A percentile compares a stretch with the other conserved stretches of the same genome.
phyloP scores from a whole-genome alignment of 2,888 invertebrate species.

The Rugalucina vietnamica region DNA sequence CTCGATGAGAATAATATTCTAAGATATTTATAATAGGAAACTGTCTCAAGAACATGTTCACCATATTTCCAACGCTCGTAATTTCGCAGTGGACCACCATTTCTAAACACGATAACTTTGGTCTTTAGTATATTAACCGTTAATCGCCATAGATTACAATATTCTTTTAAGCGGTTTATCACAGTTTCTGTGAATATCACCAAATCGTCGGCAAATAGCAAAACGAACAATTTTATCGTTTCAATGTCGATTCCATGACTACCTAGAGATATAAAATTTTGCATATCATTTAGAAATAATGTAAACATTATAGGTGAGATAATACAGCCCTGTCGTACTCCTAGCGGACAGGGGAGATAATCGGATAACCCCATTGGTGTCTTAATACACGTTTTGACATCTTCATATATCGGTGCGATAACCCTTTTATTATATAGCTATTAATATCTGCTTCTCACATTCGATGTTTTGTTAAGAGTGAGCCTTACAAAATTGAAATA shows the following conservation, averaged over 20 bases:
- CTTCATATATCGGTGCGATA: too few relatives aligned
- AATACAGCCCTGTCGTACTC: not conserved
- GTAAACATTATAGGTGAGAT: not conserved
- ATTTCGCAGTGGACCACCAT: not conserved
- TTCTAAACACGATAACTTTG: constrained; percentile 13
- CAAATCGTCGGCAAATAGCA: not conserved
- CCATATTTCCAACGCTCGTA: constrained; percentile 1
- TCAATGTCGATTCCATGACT: not conserved
- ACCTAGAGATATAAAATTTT: too few relatives aligned
- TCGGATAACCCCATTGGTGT: not conserved
- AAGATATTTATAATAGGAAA: constrained; percentile 11
- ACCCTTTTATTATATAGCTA: too few relatives aligned
- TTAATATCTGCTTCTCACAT: too few relatives aligned
- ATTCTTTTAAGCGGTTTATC: not conserved
- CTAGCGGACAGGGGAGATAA: not conserved
- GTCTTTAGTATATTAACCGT: not conserved
- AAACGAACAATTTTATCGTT: not conserved
- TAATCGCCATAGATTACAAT: not conserved
- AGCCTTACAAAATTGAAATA: too few relatives aligned
- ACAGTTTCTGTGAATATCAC: not conserved
- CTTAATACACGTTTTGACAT: not conserved
- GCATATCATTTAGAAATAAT: not conserved
- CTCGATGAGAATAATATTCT: not conserved
- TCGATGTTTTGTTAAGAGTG: too few relatives aligned
- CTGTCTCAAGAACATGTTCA: not conserved